Evolutionary conservation across 2,113 vertebrate genomes (phyloP).

Genomic region (Eonycteris spelaea): DNA sequence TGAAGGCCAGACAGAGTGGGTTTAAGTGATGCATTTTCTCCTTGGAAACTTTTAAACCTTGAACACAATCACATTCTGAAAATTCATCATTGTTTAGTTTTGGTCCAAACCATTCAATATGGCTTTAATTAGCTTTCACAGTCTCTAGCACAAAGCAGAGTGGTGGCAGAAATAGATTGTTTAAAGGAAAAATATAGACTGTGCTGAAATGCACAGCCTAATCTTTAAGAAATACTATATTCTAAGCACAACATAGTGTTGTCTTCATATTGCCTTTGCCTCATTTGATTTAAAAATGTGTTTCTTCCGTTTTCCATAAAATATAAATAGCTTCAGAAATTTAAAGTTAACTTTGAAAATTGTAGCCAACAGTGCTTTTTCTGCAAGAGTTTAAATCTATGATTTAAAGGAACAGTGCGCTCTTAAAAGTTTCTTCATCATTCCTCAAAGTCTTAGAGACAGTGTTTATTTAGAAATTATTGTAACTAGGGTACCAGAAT

Average conservation of each 20-base stretch:
- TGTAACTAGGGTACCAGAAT: background rate
- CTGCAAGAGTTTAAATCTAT: background rate
- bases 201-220: background rate
- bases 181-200: slow-evolving; percentile 39
- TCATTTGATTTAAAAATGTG: slow-evolving; percentile 32
- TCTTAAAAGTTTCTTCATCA: background rate
- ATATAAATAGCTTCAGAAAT: slow-evolving; percentile 40
- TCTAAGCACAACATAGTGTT: background rate
- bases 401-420: background rate
- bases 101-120: slow-evolving; percentile 47
- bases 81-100: slow-evolving; percentile 48
- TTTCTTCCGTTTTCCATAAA: slow-evolving; percentile 39
- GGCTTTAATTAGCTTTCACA: slow-evolving; percentile 67
- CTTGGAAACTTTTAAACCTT: slow-evolving; percentile 37
- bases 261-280: slow-evolving; percentile 28
- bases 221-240: slow-evolving; percentile 13
- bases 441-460: background rate
- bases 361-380: background rate
- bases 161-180: slow-evolving; percentile 38
- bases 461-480: background rate
- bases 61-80: slow-evolving; percentile 36
- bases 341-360: slow-evolving; percentile 51
- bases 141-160: slow-evolving; percentile 25
- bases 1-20: background rate
- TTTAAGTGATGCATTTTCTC: background rate